phyloP scores from a whole-genome alignment of 37 sponge, comb jelly and placozoan genomes.

The Sycon ciliatum region DNA sequence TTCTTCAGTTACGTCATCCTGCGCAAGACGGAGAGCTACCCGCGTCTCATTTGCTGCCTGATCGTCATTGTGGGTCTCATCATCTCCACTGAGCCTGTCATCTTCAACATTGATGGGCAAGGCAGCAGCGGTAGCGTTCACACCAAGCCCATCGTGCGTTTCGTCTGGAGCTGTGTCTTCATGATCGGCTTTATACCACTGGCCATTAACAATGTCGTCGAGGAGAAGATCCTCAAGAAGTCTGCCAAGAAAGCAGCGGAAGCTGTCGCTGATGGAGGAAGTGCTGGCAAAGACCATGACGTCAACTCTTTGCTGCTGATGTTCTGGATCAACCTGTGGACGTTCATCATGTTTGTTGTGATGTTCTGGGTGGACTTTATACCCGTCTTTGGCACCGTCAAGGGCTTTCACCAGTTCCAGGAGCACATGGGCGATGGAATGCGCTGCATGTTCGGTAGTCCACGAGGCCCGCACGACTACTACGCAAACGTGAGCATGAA shows the following conservation, averaged over 20 bases:
- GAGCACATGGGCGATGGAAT: not conserved
- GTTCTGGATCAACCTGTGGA: conserved; percentile 31
- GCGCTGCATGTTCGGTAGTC: not conserved
- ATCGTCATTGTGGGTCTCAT: conserved; percentile 1
- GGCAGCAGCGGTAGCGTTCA: not conserved
- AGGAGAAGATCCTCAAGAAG: conserved; percentile 5
- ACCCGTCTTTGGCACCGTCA: conserved; percentile 31
- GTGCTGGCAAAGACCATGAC: too few species aligned
- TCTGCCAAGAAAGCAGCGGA: not conserved
- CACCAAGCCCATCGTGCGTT: not conserved
- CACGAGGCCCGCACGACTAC: too few species aligned
- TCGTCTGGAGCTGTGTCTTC: conserved; percentile 11
- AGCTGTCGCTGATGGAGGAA: not conserved
- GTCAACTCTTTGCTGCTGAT: conserved; percentile 33
- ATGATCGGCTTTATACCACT: conserved; percentile 12
- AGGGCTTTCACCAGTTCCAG: not conserved
- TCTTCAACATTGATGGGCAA: not conserved
- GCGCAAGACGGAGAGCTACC: not conserved
- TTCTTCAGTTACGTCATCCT: conserved; percentile 23
- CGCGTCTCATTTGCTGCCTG: not conserved
- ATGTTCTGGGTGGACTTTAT: conserved; percentile 58
- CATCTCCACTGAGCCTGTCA: not conserved
- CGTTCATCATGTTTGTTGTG: conserved; percentile 1
- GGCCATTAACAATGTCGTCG: conserved; percentile 10
- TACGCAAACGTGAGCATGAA: too few species aligned